Percentiles rank a stretch among this genome's conserved stretches.
Evolutionary conservation across 2,113 vertebrate genomes (phyloP).

Genomic region (Podiceps cristatus): DNA sequence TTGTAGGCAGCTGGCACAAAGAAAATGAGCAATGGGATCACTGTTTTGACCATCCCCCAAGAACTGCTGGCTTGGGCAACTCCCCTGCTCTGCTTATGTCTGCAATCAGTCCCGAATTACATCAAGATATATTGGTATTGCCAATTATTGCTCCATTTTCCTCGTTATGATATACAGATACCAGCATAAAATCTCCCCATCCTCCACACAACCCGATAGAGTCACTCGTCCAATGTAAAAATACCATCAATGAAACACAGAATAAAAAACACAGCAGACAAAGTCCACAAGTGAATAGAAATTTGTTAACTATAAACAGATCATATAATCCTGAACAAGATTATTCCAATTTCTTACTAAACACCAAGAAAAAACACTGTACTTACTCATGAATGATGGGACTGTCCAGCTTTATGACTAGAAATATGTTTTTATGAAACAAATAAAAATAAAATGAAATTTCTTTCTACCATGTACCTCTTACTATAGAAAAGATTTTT

Average conservation of each 20-base stretch:
- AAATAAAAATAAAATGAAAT: not conserved
- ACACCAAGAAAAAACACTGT: not conserved
- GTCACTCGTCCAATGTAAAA: not conserved
- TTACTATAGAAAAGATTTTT: not conserved
- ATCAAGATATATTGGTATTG: accelerated
- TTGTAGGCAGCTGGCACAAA: not conserved
- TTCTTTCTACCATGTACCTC: not conserved
- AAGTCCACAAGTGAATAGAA: not conserved
- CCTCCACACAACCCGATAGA: not conserved
- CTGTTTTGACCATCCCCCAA: not conserved
- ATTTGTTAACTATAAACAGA: not conserved
- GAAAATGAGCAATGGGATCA: not conserved
- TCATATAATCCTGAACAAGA: not conserved
- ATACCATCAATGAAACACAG: not conserved
- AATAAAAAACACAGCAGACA: not conserved
- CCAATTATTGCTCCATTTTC: not conserved
- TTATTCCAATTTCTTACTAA: not conserved
- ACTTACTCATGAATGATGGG: not conserved
- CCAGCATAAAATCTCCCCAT: not conserved
- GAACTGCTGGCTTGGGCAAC: not conserved
- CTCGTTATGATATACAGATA: not conserved
- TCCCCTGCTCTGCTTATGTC: not conserved
- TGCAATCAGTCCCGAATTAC: not conserved
- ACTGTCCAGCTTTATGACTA: not conserved
- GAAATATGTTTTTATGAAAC: not conserved